These are phyloP conservation scores for Oscheius sp. DNA, from an alignment of 2,888 invertebrate species.

Conservation along the genomic window DNA sequence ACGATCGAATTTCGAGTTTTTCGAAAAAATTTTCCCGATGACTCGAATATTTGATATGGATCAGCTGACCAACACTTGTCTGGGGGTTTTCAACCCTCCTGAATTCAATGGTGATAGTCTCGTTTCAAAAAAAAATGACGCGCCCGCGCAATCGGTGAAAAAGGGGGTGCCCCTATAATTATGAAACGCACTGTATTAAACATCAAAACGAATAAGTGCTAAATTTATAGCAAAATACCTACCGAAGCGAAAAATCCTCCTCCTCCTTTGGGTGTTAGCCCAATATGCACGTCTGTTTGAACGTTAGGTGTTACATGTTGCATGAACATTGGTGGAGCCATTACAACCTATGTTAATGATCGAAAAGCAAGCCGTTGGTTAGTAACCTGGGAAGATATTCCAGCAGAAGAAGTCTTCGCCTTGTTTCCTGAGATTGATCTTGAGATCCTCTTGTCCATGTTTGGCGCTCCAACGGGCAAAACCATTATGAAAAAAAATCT, in stretches of 20 bases:
- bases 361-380: background rate
- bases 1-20: too few species aligned
- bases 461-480: conserved; percentile 28
- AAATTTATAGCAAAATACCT: conserved; percentile 15
- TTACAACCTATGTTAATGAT: conserved; percentile 24
- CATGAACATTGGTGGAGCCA: conserved; percentile 49
- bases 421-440: background rate
- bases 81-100: too few species aligned
- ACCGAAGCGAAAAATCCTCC: conserved; percentile 59
- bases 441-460: conserved; percentile 20
- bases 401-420: background rate
- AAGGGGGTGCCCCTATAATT: too few species aligned
- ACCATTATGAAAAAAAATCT: conserved; percentile 17
- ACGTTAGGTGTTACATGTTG: conserved; percentile 51
- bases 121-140: too few species aligned
- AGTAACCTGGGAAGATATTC: conserved; percentile 1
- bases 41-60: too few species aligned
- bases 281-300: conserved; percentile 55
- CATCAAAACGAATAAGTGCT: too few species aligned
- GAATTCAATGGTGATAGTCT: too few species aligned
- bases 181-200: too few species aligned
- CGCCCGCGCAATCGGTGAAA: too few species aligned
- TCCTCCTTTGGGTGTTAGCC: conserved; percentile 43
- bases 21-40: too few species aligned
- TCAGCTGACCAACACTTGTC: too few species aligned